Conservation (phyloP, 2,797 vertebrate genomes). For the Epinephelus awoara region DNA sequence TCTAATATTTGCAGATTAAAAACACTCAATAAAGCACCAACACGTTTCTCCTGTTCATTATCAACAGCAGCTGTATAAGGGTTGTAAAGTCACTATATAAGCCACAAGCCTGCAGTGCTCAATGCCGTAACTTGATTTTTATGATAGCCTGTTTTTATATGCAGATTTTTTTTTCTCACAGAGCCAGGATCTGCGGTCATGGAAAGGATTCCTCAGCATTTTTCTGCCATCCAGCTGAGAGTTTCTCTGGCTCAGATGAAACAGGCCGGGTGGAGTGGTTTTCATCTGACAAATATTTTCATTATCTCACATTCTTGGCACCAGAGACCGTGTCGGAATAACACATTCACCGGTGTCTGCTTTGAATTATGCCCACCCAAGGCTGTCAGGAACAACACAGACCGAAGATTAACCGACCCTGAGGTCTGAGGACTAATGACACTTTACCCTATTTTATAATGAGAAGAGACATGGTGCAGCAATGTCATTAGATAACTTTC, state of each 20-base stretch:
- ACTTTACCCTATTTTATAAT: not conserved
- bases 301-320: conserved; percentile 80
- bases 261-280: conserved; percentile 61
- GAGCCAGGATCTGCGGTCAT: conserved; percentile 53
- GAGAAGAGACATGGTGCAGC: not conserved
- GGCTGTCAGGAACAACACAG: conserved; percentile 68
- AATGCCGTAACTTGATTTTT: conserved; percentile 47
- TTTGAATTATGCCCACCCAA: conserved; percentile 75
- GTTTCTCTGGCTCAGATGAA: conserved; percentile 60
- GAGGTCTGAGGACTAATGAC: conserved; percentile 20
- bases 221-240: conserved; percentile 65
- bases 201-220: conserved; percentile 60
- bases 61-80: conserved; percentile 72
- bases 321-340: conserved; percentile 51
- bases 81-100: conserved; percentile 51
- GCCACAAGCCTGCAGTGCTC: conserved; percentile 1
- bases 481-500: not conserved
- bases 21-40: conserved; percentile 24
- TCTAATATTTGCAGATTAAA: conserved; percentile 28
- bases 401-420: conserved; percentile 11
- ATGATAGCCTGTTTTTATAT: conserved; percentile 50
- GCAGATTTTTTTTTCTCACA: conserved; percentile 26
- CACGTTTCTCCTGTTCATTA: conserved; percentile 49
- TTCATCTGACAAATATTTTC: conserved; percentile 80
- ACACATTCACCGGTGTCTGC: conserved; percentile 61